Evolutionary conservation across 2,888 invertebrate genomes (phyloP), one percentile per base, ranked within the genome.

Genomic region (Xestia xanthographa): DNA sequence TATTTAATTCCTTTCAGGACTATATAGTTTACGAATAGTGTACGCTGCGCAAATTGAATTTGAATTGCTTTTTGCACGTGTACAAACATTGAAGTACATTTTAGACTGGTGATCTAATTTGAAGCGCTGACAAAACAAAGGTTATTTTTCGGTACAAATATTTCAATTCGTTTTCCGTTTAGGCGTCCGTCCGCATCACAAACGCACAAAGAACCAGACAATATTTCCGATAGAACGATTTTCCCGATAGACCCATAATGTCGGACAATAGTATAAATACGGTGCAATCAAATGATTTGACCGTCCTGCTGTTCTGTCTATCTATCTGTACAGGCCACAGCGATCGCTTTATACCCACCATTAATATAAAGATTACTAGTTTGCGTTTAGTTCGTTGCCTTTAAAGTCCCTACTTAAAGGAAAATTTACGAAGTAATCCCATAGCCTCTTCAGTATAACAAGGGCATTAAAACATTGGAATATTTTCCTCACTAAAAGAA

Each of bases 1-100:
- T 88, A 88, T 82, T 82, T 87, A 87, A 87, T 88, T 82, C 85
- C 84, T 83, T 80, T 87, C 76, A 74, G 79, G 58, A 70, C 73
- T 74, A 66, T 66, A 77, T 80, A 86, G 76, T 78, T 86, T 72
- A 75, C 82, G 80, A 73, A 69, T 78, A 78, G 78, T 41, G 79
- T 38, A 68, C 68, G 63, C 26, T 77, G 60, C 71, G 50, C 75
- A 86, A 84, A 88, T 84, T 75, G 84, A 87, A 77, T 77, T 81
- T 53, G 73, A 75, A 84, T 84, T 72, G 81, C 75, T 86, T 84
- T 75, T 62, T 66, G 72, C 74, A 79, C 72, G 48, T 82, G 50
- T 50, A 74, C 70, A 72, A 72, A 81, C 73, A 71, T 69, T 66
- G 68, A 38, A 26, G 26, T 20, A 72, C 34, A 72, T 45, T 70